Percentiles rank a stretch among this genome's conserved stretches.
Conservation (phyloP, 2,797 vertebrate genomes). For the Labroides dimidiatus region DNA sequence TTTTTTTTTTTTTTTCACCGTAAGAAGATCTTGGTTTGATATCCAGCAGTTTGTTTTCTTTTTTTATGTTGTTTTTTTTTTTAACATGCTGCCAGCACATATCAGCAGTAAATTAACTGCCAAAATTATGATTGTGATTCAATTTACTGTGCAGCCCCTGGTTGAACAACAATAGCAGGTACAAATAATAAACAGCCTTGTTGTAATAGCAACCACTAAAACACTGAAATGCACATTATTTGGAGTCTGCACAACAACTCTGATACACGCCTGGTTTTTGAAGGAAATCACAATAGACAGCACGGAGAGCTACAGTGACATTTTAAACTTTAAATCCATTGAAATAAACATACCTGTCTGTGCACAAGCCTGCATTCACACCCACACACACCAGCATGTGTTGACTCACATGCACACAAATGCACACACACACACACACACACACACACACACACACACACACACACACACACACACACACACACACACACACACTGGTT, state of each 20-base stretch:
- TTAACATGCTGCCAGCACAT: too few relatives aligned
- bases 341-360: constrained; percentile 32
- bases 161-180: not conserved
- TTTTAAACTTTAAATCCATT: constrained; percentile 36
- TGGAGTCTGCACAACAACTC: constrained; percentile 28
- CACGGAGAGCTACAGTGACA: constrained; percentile 33
- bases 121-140: too few relatives aligned
- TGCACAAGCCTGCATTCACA: constrained; percentile 28
- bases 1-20: too few relatives aligned
- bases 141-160: not conserved
- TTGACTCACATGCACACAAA: too few relatives aligned
- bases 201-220: constrained; percentile 8
- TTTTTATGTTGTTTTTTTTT: too few relatives aligned
- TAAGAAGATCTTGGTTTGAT: too few relatives aligned
- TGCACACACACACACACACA: constrained; percentile 31
- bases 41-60: too few relatives aligned
- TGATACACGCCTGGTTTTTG: constrained; percentile 26
- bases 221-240: constrained; percentile 25
- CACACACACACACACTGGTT: constrained; percentile 29
- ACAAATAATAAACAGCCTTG: constrained; percentile 19
- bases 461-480: constrained; percentile 19
- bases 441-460: constrained; percentile 30
- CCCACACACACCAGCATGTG: not conserved
- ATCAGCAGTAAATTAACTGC: too few relatives aligned
- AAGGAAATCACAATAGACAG: constrained; percentile 46